Percentiles rank a stretch among this genome's conserved stretches.
These are phyloP conservation scores for Acleris sparsana DNA, from an alignment of 2,888 invertebrate species.

Conservation along the genomic window DNA sequence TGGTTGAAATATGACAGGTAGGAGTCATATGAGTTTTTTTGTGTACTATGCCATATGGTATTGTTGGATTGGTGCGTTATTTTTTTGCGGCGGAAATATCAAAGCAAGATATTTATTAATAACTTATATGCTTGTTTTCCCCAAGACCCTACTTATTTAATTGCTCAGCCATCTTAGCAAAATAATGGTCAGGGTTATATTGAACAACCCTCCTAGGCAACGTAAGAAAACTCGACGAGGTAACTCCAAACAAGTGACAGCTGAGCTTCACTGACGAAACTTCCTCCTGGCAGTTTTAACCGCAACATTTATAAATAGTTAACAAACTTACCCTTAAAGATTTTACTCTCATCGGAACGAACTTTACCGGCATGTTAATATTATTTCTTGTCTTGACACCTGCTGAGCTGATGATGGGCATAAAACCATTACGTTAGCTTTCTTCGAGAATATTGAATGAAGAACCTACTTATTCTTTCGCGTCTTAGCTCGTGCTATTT, in stretches of 20 bases:
- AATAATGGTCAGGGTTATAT: background rate
- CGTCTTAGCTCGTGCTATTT: background rate
- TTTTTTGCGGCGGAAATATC: too few relatives aligned
- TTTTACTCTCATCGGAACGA: background rate
- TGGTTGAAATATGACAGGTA: too few relatives aligned
- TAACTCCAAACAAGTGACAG: slow-evolving; percentile 28
- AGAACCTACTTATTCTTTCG: background rate
- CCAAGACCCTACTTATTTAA: too few relatives aligned
- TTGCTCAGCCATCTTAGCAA: too few relatives aligned
- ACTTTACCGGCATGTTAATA: too few relatives aligned
- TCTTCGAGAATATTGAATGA: too few relatives aligned
- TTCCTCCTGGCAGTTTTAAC: slow-evolving; percentile 2
- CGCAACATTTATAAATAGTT: slow-evolving; percentile 17
- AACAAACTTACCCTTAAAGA: slow-evolving; percentile 18
- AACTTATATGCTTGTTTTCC: background rate
- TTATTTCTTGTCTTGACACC: too few relatives aligned
- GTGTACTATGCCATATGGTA: too few relatives aligned
- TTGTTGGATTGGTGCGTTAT: too few relatives aligned
- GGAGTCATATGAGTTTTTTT: too few relatives aligned
- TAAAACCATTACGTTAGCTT: too few relatives aligned
- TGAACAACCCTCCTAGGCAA: background rate
- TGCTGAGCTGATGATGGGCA: too few relatives aligned
- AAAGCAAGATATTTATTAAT: background rate
- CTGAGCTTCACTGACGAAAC: slow-evolving; percentile 20
- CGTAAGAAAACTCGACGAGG: slow-evolving; percentile 7